phyloP scores from a whole-genome alignment of 2,113 vertebrate genomes.

The Crotalus horridus region DNA sequence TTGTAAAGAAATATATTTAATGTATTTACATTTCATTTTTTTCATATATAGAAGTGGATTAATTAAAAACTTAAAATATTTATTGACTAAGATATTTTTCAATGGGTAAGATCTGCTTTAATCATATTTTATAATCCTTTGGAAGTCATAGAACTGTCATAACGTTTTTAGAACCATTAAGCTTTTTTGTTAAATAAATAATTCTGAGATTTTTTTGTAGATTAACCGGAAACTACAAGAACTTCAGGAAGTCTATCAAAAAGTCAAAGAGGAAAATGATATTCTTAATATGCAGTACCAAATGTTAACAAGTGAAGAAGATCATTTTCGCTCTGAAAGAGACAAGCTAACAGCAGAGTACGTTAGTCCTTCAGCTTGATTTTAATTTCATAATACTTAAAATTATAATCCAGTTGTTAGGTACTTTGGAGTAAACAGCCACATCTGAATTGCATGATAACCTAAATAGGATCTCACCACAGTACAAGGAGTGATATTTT shows the following conservation, averaged over 20 bases:
- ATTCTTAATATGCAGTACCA: conserved; percentile 10
- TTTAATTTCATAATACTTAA: neutral
- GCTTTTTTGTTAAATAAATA: neutral
- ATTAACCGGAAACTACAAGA: conserved; percentile 24
- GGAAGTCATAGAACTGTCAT: neutral
- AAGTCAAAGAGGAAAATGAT: conserved; percentile 32
- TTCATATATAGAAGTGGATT: neutral
- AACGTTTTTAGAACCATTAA: neutral
- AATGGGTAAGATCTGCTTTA: neutral
- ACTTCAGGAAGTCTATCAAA: conserved; percentile 16
- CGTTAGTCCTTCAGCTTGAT: conserved; percentile 3
- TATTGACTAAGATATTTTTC: neutral
- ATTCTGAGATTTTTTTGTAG: conserved; percentile 45
- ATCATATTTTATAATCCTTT: neutral
- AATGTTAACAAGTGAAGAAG: conserved; percentile 39
- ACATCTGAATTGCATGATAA: neutral
- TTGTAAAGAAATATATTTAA: neutral
- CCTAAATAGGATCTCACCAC: neutral
- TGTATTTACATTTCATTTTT: neutral
- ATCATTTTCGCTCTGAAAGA: neutral
- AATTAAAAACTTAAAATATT: neutral
- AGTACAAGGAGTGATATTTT: neutral
- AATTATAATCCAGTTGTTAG: neutral
- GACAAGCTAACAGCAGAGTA: conserved; percentile 47
- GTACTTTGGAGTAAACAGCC: neutral